Evolutionary conservation across 1,140 invertebrate genomes (phyloP), one percentile per base, ranked within the genome.

Genomic region (Listronotus bonariensis): DNA sequence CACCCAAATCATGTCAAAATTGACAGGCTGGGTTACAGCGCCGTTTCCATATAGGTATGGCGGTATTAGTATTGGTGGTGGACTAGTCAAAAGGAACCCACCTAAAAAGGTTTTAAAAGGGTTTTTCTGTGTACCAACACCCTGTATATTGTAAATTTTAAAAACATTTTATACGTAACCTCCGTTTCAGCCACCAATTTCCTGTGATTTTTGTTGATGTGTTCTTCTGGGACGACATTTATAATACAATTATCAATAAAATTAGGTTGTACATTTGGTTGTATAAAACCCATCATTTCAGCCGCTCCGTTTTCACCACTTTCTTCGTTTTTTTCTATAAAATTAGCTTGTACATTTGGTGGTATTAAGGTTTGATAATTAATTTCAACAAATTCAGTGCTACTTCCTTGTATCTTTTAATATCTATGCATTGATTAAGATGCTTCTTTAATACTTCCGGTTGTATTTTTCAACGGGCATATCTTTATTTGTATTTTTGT

Each of bases 391-490:
- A 87, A 89, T 58, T 84, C 80, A 45, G 12, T 87, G 86, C 48
- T 85, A 85, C 11, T 81, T 80, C 67, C 82, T 69, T 45, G 84
- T 82, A 26, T 26, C 82, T 83, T 54, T 86, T 65, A 12, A 57
- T 32, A 36, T 72, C n/a, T 8, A 78, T 60, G 70, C 90, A 92
- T 52, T 85, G 83, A 72, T 92, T 85, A 12, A 92, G 82, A 72
- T 87, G 89, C 32, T 84, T 80, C 73, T 89, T 83, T 6, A 93
- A 72, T 8, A 85, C 81, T 59, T 83, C 82, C 0, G 86, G 80
- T 20, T 85, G 79, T 12, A 93, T 88, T 61, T 90, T 85, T 86
- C 82, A 5, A 92, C 77, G 5, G 90, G 87, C 26, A 89, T 83
- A 43, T 87, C 82, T n/a, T 85, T 81, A 59, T 87, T 87, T 17